phyloP scores from a whole-genome alignment of 2,797 vertebrate genomes.

The Falco berigora region DNA sequence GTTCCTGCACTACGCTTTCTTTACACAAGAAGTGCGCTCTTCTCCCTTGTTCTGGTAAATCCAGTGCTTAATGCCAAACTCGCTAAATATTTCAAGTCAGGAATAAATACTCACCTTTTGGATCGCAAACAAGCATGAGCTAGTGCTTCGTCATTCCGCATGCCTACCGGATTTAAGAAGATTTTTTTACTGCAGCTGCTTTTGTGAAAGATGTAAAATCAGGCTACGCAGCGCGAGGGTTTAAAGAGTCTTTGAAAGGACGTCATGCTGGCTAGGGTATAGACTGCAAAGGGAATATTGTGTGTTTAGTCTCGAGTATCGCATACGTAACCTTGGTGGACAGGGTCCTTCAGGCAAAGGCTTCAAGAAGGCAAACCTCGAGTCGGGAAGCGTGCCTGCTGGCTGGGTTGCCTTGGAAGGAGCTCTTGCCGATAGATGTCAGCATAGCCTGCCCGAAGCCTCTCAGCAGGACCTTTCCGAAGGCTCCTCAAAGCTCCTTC shows the following conservation, averaged over 20 bases:
- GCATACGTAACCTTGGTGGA: accelerated
- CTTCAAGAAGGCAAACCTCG: background rate
- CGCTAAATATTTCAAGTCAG: background rate
- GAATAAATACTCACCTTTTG: background rate
- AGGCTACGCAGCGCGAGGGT: accelerated
- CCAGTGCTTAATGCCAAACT: background rate
- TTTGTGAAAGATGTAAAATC: background rate
- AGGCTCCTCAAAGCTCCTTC: background rate
- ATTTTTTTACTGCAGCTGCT: background rate
- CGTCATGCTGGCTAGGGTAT: accelerated
- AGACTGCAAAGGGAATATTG: background rate
- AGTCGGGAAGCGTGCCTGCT: accelerated
- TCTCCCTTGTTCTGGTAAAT: background rate
- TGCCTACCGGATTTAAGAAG: background rate
- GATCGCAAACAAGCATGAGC: background rate
- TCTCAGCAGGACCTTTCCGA: background rate
- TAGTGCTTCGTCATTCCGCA: accelerated
- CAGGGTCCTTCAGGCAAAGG: background rate
- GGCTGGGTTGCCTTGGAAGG: background rate
- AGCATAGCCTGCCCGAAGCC: conserved; percentile 15
- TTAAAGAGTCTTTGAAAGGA: background rate
- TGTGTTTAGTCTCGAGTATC: accelerated
- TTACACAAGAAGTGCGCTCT: accelerated
- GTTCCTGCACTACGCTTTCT: background rate
- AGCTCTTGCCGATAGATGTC: conserved; percentile 52